Evolutionary conservation across 2,888 invertebrate species (phyloP).

Genomic region (Prosapia bicincta): DNA sequence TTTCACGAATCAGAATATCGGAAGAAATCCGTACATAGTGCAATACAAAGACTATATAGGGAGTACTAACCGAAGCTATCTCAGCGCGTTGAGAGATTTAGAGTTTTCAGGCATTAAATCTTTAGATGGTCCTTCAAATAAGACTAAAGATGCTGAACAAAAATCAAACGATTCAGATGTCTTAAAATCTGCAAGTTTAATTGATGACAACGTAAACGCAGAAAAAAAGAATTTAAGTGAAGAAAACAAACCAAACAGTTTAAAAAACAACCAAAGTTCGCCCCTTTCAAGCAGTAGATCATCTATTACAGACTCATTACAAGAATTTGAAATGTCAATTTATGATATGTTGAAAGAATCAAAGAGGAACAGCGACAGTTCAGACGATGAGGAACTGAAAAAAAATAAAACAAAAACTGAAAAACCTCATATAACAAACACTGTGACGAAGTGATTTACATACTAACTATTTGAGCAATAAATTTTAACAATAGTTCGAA

Average conservation of each 20-base stretch:
- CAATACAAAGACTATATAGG: background rate
- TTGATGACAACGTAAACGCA: too few relatives aligned
- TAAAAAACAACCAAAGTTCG: background rate
- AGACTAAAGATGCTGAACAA: background rate
- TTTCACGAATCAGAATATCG: background rate
- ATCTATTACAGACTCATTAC: slow-evolving; percentile 28
- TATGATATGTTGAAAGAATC: slow-evolving; percentile 30
- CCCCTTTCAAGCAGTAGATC: slow-evolving; percentile 18
- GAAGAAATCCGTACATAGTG: background rate
- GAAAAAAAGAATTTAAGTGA: background rate
- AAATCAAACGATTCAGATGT: background rate
- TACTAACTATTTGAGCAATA: too few relatives aligned
- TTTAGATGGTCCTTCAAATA: background rate
- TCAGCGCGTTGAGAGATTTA: background rate
- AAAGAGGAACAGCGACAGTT: slow-evolving; percentile 17
- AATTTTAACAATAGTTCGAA: too few relatives aligned
- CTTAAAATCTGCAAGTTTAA: too few relatives aligned
- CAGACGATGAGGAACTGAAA: slow-evolving; percentile 21
- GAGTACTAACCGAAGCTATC: background rate
- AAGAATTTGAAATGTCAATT: slow-evolving; percentile 29
- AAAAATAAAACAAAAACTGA: background rate
- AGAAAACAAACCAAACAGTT: background rate
- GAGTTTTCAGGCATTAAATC: background rate
- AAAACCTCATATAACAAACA: background rate
- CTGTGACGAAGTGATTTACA: too few relatives aligned